These are phyloP conservation scores for Anseranas semipalmata DNA, from an alignment of 2,113 vertebrate genomes.

Conservation along the genomic window DNA sequence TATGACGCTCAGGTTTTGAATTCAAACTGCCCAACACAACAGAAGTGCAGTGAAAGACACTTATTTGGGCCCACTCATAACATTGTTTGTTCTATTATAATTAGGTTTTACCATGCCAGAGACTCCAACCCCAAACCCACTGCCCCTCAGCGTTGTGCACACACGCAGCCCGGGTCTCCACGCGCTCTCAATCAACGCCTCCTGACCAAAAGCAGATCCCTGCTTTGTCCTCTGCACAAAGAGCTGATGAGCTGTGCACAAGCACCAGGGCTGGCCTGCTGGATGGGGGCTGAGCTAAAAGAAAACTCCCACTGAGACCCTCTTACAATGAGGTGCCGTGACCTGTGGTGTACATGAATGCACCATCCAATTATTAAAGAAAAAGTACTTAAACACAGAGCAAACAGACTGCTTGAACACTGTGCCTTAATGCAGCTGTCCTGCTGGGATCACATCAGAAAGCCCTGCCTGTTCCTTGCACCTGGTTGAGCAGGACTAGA, in stretches of 20 bases:
- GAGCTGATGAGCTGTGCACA: neutral
- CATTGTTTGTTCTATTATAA: neutral
- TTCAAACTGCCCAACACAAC: neutral
- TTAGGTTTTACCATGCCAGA: neutral
- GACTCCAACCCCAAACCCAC: neutral
- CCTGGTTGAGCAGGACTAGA: neutral
- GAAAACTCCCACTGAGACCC: neutral
- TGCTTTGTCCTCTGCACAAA: neutral
- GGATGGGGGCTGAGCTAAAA: neutral
- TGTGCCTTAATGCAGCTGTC: neutral
- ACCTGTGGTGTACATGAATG: neutral
- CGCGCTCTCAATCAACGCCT: neutral
- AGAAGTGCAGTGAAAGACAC: neutral
- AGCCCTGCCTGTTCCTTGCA: neutral
- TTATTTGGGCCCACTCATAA: neutral
- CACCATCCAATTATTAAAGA: neutral
- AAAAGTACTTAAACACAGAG: neutral
- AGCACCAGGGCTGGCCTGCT: neutral
- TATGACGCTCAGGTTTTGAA: neutral
- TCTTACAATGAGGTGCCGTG: neutral
- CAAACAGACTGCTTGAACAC: neutral
- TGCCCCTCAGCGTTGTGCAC: neutral
- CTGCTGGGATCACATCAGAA: neutral
- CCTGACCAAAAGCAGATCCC: rapidly evolving
- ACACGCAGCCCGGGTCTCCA: no score